Evolutionary conservation across 1,140 invertebrate species (phyloP).

Genomic region (Grapholita molesta): DNA sequence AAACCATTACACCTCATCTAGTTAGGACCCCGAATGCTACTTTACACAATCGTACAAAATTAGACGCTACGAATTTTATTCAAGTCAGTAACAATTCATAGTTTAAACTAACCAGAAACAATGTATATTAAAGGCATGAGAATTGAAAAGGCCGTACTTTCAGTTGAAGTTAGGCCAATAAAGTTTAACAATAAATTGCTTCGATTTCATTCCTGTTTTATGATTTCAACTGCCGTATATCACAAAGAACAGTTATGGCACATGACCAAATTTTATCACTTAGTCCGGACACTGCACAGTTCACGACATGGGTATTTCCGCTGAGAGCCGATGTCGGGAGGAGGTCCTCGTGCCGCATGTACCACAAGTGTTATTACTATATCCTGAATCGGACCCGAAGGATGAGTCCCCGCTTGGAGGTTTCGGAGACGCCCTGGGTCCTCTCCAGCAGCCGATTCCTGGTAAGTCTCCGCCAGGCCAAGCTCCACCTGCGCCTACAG

Average conservation of each 20-base stretch:
- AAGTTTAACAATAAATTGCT: conserved; percentile 14
- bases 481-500: conserved; percentile 55
- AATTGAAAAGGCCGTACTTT: conserved; percentile 10
- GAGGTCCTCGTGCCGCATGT: conserved; percentile 76
- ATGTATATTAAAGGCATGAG: conserved; percentile 17
- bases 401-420: conserved; percentile 76
- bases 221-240: conserved; percentile 18
- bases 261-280: conserved; percentile 25
- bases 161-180: conserved; percentile 11
- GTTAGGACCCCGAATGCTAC: neutral
- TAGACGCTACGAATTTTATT: conserved; percentile 16
- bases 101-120: conserved; percentile 11
- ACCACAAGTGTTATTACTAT: conserved; percentile 80
- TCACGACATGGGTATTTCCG: conserved; percentile 53
- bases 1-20: conserved; percentile 24
- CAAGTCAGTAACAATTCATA: conserved; percentile 11
- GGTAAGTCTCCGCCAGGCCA: conserved; percentile 69
- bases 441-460: conserved; percentile 67
- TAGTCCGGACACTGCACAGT: conserved; percentile 21
- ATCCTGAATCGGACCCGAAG: conserved; percentile 78
- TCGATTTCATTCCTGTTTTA: conserved; percentile 24
- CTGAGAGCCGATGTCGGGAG: conserved; percentile 63
- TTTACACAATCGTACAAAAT: conserved; percentile 8
- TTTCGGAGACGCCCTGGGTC: conserved; percentile 64
- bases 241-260: conserved; percentile 32